Percentiles rank a stretch among this genome's conserved stretches.
phyloP scores from a whole-genome alignment of 1,140 invertebrate species.

The Oryctes rhinoceros region DNA sequence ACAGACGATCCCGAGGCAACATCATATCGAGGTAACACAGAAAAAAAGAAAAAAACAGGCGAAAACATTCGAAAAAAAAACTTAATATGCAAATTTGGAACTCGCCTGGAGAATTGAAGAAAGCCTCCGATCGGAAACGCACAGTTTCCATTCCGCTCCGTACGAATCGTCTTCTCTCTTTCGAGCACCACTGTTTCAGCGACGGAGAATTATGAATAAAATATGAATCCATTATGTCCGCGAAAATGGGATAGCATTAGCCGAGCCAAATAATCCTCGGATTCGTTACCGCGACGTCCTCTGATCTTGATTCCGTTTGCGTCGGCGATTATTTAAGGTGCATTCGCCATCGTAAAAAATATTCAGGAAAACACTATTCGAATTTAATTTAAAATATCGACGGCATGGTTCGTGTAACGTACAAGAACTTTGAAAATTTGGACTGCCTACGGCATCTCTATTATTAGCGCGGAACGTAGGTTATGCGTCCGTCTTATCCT shows the following conservation, averaged over 20 bases:
- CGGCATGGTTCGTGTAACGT: background rate
- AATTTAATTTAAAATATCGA: background rate
- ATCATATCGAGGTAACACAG: background rate
- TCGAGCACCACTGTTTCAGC: slow-evolving; percentile 2
- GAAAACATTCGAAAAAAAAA: slow-evolving; percentile 9
- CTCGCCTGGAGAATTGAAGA: slow-evolving; percentile 25
- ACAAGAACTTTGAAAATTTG: too few species aligned
- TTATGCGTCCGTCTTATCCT: too few species aligned
- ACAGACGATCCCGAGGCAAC: background rate
- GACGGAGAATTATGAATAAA: slow-evolving; percentile 23
- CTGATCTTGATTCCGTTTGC: slow-evolving; percentile 34
- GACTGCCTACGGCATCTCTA: too few species aligned
- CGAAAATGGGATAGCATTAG: slow-evolving; percentile 36
- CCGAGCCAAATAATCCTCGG: slow-evolving; percentile 29
- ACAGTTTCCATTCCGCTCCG: background rate
- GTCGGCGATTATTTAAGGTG: slow-evolving; percentile 36
- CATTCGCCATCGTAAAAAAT: background rate
- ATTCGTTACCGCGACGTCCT: slow-evolving; percentile 24
- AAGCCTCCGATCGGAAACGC: slow-evolving; percentile 4
- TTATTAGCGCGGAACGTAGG: too few species aligned
- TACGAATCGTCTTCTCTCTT: background rate
- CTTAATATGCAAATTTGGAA: slow-evolving; percentile 36
- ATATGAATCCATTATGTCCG: slow-evolving; percentile 37
- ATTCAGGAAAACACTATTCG: background rate
- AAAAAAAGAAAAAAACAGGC: background rate